These are phyloP conservation scores for Labroides dimidiatus DNA, from an alignment of 2,797 vertebrate genomes.

Conservation along the genomic window DNA sequence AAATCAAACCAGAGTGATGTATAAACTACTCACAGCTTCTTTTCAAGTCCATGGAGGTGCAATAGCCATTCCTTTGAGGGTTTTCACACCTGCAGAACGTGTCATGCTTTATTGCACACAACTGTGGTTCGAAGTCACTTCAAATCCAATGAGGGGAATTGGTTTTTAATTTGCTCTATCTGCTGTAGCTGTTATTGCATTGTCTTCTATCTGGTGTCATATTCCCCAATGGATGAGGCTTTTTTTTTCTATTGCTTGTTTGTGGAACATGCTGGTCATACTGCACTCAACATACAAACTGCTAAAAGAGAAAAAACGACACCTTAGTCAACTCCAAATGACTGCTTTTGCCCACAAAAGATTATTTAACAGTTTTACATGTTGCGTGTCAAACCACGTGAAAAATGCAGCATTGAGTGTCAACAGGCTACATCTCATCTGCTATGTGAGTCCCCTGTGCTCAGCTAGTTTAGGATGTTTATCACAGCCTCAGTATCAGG, in stretches of 20 bases:
- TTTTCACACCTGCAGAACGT: neutral
- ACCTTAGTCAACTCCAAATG: neutral
- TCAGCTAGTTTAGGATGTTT: conserved; percentile 1
- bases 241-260: neutral
- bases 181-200: neutral
- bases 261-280: neutral
- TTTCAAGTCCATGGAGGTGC: neutral
- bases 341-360: neutral
- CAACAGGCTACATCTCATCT: neutral
- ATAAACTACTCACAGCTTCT: neutral
- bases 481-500: neutral
- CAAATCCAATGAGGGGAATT: no score
- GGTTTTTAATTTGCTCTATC: no score
- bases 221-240: neutral
- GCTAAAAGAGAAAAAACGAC: conserved; percentile 11
- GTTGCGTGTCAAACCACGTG: neutral
- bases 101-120: no score
- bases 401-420: neutral
- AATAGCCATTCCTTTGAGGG: neutral
- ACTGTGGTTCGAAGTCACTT: no score
- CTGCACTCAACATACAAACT: conserved; percentile 9
- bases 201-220: neutral
- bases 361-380: neutral
- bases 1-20: neutral
- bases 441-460: neutral